Conservation (phyloP, 2,888 invertebrate genomes). For the Drosophila peninsularis region DNA sequence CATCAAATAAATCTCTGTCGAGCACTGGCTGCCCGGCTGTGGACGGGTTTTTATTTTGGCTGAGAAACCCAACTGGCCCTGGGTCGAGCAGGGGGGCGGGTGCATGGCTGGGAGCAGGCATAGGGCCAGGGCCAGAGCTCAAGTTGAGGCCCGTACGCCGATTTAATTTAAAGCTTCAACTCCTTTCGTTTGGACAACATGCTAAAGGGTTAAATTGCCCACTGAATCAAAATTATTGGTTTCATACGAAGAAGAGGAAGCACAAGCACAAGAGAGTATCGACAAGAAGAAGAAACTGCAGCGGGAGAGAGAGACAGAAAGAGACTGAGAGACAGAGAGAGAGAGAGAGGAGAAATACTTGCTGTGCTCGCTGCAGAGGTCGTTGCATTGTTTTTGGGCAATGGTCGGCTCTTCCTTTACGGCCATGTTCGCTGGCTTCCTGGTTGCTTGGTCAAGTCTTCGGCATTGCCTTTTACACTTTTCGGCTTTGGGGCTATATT, state of each 20-base stretch:
- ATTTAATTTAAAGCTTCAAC: constrained; percentile 80
- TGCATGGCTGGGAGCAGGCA: background rate
- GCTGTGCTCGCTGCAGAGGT: constrained; percentile 46
- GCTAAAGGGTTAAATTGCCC: constrained; percentile 85
- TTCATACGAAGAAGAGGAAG: constrained; percentile 64
- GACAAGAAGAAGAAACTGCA: constrained; percentile 10
- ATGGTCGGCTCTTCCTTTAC: constrained; percentile 30
- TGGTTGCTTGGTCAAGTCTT: constrained; percentile 46
- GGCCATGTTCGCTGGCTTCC: constrained; percentile 53
- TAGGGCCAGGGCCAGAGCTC: constrained; percentile 18
- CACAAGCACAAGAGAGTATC: constrained; percentile 9
- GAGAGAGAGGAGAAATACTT: constrained; percentile 34
- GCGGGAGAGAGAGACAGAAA: background rate
- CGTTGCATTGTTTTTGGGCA: constrained; percentile 72
- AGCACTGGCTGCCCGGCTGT: constrained; percentile 49
- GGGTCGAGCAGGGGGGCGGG: constrained; percentile 3
- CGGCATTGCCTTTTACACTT: constrained; percentile 69
- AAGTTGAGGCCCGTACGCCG: constrained; percentile 54
- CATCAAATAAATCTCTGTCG: constrained; percentile 78
- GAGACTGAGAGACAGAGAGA: constrained; percentile 9
- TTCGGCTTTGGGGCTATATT: constrained; percentile 59
- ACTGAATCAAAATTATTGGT: constrained; percentile 85
- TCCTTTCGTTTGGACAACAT: constrained; percentile 80
- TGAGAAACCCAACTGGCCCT: constrained; percentile 14
- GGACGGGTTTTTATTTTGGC: constrained; percentile 17